A percentile compares a stretch with the other conserved stretches of the same genome.
Evolutionary conservation across 2,888 invertebrate species (phyloP).

Genomic region (Thera britannica): DNA sequence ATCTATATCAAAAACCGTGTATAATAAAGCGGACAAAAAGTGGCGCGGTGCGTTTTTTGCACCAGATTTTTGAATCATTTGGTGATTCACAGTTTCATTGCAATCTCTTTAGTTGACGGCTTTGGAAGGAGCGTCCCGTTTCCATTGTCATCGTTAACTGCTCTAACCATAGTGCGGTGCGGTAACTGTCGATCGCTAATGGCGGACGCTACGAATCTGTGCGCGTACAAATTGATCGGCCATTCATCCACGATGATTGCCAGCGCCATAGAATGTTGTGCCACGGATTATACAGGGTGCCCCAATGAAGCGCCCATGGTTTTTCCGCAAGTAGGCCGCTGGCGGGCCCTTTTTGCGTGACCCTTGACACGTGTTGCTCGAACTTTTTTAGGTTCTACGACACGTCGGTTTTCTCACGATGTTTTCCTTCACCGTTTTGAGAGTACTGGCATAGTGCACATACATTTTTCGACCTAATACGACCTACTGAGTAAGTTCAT

Average conservation of each 20-base stretch:
- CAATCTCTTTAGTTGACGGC: conserved; percentile 8
- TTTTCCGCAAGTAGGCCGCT: too few relatives aligned
- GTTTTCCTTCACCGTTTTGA: too few relatives aligned
- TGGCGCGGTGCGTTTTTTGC: neutral
- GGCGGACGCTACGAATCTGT: conserved; percentile 34
- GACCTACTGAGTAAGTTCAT: too few relatives aligned
- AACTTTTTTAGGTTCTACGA: too few relatives aligned
- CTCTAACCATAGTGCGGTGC: conserved; percentile 23
- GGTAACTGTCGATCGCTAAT: conserved; percentile 23
- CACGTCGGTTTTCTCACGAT: too few relatives aligned
- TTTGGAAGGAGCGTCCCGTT: conserved; percentile 25
- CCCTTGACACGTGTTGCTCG: too few relatives aligned
- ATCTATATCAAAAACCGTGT: neutral
- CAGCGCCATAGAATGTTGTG: conserved; percentile 19
- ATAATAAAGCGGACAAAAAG: neutral
- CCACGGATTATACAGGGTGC: conserved; percentile 11
- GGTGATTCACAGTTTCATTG: neutral
- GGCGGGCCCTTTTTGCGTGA: too few relatives aligned
- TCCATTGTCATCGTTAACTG: conserved; percentile 28
- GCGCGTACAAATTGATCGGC: conserved; percentile 37
- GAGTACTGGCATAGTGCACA: too few relatives aligned
- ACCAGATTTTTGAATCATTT: neutral
- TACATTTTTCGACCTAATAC: too few relatives aligned
- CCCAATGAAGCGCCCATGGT: neutral
- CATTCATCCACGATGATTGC: conserved; percentile 36